Percentiles rank a stretch among this genome's conserved stretches.
These are phyloP conservation scores for Tinea pellionella DNA, from an alignment of 2,888 invertebrate species.

Conservation along the genomic window DNA sequence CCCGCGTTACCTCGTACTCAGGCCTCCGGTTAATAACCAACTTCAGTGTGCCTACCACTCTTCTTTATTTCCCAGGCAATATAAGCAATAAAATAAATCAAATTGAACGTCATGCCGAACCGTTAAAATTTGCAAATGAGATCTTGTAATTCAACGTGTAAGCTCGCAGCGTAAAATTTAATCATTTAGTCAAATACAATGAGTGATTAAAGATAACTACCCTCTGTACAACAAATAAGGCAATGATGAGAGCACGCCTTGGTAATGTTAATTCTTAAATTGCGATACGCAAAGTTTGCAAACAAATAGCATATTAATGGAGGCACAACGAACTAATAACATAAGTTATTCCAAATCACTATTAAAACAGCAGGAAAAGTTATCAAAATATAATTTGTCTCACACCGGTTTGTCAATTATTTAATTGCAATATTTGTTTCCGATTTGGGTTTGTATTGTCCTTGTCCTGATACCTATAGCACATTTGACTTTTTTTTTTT, in stretches of 20 bases:
- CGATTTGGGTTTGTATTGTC: too few relatives aligned
- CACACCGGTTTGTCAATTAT: too few relatives aligned
- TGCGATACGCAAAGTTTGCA: conserved; percentile 29
- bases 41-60: too few relatives aligned
- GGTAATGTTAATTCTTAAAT: conserved; percentile 23
- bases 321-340: background rate
- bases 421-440: too few relatives aligned
- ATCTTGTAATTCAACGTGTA: background rate
- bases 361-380: background rate
- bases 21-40: too few relatives aligned
- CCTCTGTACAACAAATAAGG: conserved; percentile 47
- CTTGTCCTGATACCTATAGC: too few relatives aligned
- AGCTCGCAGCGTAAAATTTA: conserved; percentile 1
- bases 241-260: conserved; percentile 42
- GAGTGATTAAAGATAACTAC: conserved; percentile 57
- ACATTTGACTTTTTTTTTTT: too few relatives aligned
- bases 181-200: conserved; percentile 53
- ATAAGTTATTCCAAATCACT: too few relatives aligned
- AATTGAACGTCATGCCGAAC: background rate
- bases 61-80: too few relatives aligned
- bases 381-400: background rate
- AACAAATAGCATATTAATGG: conserved; percentile 14
- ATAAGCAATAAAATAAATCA: too few relatives aligned
- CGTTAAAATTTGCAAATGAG: background rate
- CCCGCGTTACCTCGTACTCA: too few relatives aligned